These are phyloP conservation scores for Tympanoctomys barrerae DNA, from an alignment of 2,797 vertebrate genomes.

Conservation along the genomic window DNA sequence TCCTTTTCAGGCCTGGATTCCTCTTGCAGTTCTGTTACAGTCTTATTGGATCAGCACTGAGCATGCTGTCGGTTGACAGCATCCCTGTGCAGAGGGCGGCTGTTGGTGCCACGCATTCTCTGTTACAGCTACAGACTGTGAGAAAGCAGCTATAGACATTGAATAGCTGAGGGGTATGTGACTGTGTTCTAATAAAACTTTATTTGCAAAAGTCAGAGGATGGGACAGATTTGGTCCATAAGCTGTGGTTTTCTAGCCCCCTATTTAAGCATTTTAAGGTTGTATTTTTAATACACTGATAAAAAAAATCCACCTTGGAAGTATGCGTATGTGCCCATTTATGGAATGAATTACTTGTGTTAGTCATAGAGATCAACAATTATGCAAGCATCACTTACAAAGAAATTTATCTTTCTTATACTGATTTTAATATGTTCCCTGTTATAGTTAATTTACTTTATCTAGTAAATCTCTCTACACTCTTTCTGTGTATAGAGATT, in stretches of 20 bases:
- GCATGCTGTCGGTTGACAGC: not conserved
- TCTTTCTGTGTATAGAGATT: not conserved
- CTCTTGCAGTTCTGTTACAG: too few species aligned
- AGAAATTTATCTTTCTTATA: not conserved
- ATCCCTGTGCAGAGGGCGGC: not conserved
- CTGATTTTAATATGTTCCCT: not conserved
- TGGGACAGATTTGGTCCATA: not conserved
- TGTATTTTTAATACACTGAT: not conserved
- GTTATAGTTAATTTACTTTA: not conserved
- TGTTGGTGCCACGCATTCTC: not conserved
- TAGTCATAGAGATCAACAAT: not conserved
- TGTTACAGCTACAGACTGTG: not conserved
- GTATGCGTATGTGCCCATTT: not conserved
- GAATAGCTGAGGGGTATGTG: not conserved
- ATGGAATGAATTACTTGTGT: not conserved
- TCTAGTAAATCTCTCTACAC: not conserved
- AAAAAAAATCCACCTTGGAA: constrained; percentile 18
- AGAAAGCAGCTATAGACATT: not conserved
- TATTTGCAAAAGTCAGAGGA: not conserved
- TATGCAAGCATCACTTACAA: not conserved
- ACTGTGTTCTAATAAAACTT: constrained; percentile 13
- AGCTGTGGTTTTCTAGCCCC: not conserved
- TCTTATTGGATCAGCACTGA: not conserved
- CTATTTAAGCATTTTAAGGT: not conserved
- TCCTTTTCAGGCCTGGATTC: too few species aligned